phyloP scores from a whole-genome alignment of 2,888 invertebrate genomes.

The Trichacis sp. region DNA sequence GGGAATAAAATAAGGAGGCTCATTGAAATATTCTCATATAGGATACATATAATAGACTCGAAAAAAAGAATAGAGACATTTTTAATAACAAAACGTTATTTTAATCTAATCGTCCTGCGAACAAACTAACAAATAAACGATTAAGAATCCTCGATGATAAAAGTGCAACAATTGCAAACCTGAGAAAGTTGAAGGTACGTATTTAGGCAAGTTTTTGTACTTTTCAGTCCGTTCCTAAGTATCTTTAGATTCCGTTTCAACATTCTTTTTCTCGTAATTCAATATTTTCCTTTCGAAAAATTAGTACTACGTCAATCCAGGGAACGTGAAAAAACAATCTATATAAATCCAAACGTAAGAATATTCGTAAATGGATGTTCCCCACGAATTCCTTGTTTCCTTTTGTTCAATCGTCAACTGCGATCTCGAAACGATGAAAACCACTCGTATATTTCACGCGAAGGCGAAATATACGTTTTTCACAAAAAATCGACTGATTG shows the following conservation, averaged over 20 bases:
- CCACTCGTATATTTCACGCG: slow-evolving; percentile 37
- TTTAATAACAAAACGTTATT: slow-evolving; percentile 10
- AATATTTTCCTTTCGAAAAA: slow-evolving; percentile 1
- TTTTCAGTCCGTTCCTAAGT: slow-evolving; percentile 34
- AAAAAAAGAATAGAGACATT: slow-evolving; percentile 14
- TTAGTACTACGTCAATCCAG: slow-evolving; percentile 33
- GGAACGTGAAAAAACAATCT: slow-evolving; percentile 33
- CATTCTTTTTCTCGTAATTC: slow-evolving; percentile 1
- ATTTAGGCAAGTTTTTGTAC: slow-evolving; percentile 28
- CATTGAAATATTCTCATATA: slow-evolving; percentile 39
- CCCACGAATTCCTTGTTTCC: not conserved
- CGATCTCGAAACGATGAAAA: not conserved
- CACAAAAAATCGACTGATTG: slow-evolving; percentile 63
- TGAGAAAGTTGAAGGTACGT: not conserved
- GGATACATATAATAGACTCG: slow-evolving; percentile 21
- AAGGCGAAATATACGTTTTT: slow-evolving; percentile 45
- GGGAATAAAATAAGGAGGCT: slow-evolving; percentile 30
- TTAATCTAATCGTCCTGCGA: slow-evolving; percentile 10
- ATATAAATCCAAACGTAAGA: slow-evolving; percentile 33
- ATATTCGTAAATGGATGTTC: slow-evolving; percentile 9
- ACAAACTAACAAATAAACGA: slow-evolving; percentile 1
- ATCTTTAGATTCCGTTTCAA: slow-evolving; percentile 28
- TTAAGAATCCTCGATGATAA: not conserved
- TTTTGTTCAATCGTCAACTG: not conserved
- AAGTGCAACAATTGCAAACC: not conserved